Conservation (phyloP, 2,113 vertebrate species). For the Protobothrops mucrosquamatus region DNA sequence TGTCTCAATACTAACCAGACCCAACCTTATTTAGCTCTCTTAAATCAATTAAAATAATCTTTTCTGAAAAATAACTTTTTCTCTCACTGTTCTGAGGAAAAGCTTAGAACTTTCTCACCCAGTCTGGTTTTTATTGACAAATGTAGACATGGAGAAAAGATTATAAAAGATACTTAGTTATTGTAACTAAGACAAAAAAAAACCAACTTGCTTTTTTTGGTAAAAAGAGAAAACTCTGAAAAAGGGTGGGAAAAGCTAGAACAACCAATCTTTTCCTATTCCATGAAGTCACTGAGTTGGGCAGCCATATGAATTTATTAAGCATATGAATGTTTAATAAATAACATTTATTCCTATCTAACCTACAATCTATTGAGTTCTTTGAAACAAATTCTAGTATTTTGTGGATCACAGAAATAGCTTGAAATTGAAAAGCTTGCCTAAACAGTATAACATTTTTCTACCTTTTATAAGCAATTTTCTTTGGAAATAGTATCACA, state of each 20-base stretch:
- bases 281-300: background rate
- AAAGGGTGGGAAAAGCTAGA: background rate
- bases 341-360: background rate
- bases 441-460: background rate
- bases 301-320: background rate
- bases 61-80: background rate
- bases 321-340: background rate
- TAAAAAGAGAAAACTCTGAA: background rate
- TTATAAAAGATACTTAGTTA: background rate
- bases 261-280: background rate
- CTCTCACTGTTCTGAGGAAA: background rate
- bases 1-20: background rate
- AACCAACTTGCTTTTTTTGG: background rate
- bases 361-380: background rate
- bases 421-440: background rate
- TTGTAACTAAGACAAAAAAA: background rate
- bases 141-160: background rate
- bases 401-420: background rate
- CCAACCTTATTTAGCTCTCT: background rate
- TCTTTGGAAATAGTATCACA: background rate
- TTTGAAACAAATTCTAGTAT: background rate
- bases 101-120: background rate
- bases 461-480: background rate
- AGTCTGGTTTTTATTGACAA: background rate
- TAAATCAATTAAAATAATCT: background rate